Evolutionary conservation across 2,113 vertebrate genomes (phyloP).

Genomic region (Pangasianodon hypophthalmus): DNA sequence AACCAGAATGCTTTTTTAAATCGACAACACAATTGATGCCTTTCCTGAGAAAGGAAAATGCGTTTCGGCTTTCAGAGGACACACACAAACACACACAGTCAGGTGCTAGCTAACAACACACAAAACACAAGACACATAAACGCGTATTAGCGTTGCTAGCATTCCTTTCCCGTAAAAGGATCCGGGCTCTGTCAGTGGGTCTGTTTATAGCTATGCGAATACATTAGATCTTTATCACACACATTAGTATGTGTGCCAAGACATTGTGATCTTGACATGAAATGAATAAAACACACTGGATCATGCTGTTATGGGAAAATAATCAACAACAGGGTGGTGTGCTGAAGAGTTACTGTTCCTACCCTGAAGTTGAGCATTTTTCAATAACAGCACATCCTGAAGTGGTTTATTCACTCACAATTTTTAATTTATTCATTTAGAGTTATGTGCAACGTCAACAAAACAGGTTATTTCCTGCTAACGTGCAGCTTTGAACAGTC

Average conservation of each 20-base stretch:
- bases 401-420: not conserved
- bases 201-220: conserved; percentile 16
- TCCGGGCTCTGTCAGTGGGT: not conserved
- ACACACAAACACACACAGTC: conserved; percentile 2
- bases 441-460: no score
- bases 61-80: not conserved
- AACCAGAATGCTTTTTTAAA: conserved; percentile 10
- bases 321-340: not conserved
- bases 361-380: not conserved
- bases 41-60: conserved; percentile 19
- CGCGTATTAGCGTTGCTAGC: conserved; percentile 44
- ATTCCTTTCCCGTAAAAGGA: conserved; percentile 31
- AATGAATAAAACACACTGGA: not conserved
- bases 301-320: not conserved
- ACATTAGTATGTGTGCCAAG: not conserved
- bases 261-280: not conserved
- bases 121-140: conserved; percentile 17
- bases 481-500: not conserved
- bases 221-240: conserved; percentile 20
- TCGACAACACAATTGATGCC: conserved; percentile 19
- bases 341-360: no score
- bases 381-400: not conserved
- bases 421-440: no score
- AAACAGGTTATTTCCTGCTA: no score
- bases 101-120: conserved; percentile 34